A percentile compares a stretch with the other conserved stretches of the same genome.
phyloP scores from a whole-genome alignment of 2,797 vertebrate species.

The Eupleurogrammus muticus region DNA sequence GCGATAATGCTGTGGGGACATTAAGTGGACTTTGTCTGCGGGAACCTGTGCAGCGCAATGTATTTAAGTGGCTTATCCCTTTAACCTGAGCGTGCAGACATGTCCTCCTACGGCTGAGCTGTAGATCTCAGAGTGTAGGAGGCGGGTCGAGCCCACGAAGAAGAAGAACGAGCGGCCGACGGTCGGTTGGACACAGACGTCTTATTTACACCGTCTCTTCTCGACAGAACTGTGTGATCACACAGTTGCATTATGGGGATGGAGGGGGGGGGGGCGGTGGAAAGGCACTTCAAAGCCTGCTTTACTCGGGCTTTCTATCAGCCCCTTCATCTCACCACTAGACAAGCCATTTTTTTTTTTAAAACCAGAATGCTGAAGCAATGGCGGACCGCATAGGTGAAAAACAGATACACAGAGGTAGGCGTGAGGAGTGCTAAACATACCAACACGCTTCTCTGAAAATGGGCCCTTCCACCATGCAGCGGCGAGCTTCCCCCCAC shows the following conservation, averaged over 20 bases:
- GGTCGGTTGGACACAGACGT: conserved; percentile 48
- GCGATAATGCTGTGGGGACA: conserved; percentile 8
- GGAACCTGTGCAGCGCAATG: conserved; percentile 39
- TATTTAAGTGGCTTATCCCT: conserved; percentile 48
- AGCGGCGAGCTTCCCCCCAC: conserved; percentile 43
- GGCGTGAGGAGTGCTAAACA: conserved; percentile 45
- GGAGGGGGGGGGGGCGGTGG: conserved; percentile 63
- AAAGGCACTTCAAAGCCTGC: conserved; percentile 63
- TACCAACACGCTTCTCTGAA: conserved; percentile 27
- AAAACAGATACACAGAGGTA: conserved; percentile 38
- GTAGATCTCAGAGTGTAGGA: conserved; percentile 63
- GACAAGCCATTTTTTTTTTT: conserved; percentile 46
- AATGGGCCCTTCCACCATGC: conserved; percentile 51
- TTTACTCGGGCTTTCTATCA: conserved; percentile 53
- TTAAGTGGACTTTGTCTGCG: conserved; percentile 31
- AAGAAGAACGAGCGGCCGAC: conserved; percentile 66
- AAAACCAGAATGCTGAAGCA: conserved; percentile 45
- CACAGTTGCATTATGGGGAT: conserved; percentile 51
- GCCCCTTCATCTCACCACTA: conserved; percentile 41
- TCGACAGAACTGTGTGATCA: conserved; percentile 53
- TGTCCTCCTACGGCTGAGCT: conserved; percentile 53
- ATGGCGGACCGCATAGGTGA: conserved; percentile 45
- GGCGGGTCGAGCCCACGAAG: conserved; percentile 69
- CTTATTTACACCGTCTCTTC: conserved; percentile 60
- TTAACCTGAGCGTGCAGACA: conserved; percentile 55